Percentiles rank a stretch among this genome's conserved stretches.
phyloP scores from a whole-genome alignment of 2,113 vertebrate species.

The Todiramphus chloris region DNA sequence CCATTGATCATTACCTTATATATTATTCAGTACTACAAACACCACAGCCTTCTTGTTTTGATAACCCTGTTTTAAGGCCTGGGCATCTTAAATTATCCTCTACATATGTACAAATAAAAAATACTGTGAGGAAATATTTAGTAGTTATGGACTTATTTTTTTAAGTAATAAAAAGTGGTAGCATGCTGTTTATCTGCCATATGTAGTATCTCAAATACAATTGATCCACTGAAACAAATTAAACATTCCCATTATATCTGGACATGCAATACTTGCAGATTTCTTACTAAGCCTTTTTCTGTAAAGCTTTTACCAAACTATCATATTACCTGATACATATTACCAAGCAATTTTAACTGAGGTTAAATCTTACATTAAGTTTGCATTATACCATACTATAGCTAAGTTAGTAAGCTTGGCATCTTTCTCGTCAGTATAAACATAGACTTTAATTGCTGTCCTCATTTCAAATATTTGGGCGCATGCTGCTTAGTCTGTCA shows the following conservation, averaged over 20 bases:
- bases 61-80: not conserved
- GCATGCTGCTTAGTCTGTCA: not conserved
- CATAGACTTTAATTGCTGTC: not conserved
- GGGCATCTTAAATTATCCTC: conserved; percentile 19
- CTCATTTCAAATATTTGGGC: conserved; percentile 16
- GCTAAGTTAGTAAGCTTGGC: not conserved
- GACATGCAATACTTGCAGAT: not conserved
- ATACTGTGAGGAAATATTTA: not conserved
- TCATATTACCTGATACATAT: not conserved
- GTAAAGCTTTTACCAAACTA: conserved; percentile 46
- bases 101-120: not conserved
- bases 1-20: conserved; percentile 46
- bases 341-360: conserved; percentile 37
- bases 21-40: conserved; percentile 58
- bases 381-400: not conserved
- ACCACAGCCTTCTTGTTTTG: not conserved
- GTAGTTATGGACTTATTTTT: not conserved
- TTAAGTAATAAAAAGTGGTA: not conserved
- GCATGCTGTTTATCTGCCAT: not conserved
- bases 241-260: not conserved
- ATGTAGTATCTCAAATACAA: not conserved
- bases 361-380: not conserved
- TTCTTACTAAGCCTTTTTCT: conserved; percentile 22
- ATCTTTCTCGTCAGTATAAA: conserved; percentile 10
- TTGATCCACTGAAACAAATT: not conserved